These are phyloP conservation scores for Arvicola amphibius DNA, from an alignment of 2,797 vertebrate species.

Conservation along the genomic window DNA sequence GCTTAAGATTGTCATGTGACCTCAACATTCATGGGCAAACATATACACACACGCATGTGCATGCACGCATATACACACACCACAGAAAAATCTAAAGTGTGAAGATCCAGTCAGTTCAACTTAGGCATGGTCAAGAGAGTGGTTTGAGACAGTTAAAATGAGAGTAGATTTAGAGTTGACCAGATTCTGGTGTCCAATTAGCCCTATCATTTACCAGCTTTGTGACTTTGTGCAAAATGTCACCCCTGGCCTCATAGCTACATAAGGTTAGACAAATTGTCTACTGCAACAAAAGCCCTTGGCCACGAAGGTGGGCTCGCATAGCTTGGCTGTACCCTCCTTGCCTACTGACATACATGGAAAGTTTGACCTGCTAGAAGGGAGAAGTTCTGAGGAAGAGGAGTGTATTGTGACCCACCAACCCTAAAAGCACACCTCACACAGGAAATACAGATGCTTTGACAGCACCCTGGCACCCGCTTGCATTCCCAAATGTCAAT, in stretches of 20 bases:
- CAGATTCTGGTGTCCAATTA: background rate
- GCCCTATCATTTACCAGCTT: background rate
- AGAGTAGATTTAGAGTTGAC: background rate
- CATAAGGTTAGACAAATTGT: background rate
- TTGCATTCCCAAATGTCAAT: background rate
- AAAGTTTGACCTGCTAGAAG: background rate
- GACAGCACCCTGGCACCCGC: background rate
- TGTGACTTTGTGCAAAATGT: slow-evolving; percentile 23
- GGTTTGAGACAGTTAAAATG: background rate
- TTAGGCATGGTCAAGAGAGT: background rate
- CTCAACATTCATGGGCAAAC: background rate
- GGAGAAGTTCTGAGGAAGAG: background rate
- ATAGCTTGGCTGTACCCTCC: background rate
- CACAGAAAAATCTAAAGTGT: background rate
- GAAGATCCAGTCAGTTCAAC: background rate
- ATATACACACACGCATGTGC: background rate
- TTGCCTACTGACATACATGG: background rate
- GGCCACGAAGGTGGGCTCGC: background rate
- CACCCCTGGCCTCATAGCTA: background rate
- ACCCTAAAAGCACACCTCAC: background rate
- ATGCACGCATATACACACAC: background rate
- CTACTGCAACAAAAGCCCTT: background rate
- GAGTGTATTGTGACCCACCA: background rate
- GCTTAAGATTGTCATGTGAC: background rate
- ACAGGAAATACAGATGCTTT: background rate